Evolutionary conservation across 2,113 vertebrate genomes (phyloP).

Genomic region (Paramisgurnus dabryanus): DNA sequence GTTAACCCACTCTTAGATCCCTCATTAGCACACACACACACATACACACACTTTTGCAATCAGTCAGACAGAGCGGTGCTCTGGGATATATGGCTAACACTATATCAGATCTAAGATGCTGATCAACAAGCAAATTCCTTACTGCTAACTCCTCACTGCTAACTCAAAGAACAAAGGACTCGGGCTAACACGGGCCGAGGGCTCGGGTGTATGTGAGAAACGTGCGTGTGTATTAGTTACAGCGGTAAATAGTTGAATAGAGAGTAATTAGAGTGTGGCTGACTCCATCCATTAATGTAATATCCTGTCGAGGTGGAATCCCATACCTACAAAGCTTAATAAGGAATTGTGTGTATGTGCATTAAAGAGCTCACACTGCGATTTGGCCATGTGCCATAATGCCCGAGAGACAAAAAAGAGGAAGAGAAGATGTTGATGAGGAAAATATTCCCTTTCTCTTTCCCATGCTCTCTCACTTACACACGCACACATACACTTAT

Average conservation of each 20-base stretch:
- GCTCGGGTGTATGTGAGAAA: conserved; percentile 19
- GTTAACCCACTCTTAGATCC: conserved; percentile 47
- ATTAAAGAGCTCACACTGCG: conserved; percentile 55
- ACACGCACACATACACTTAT: conserved; percentile 6
- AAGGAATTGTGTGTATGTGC: conserved; percentile 51
- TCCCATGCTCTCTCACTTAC: conserved; percentile 21
- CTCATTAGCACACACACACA: conserved; percentile 48
- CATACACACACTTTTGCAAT: conserved; percentile 31
- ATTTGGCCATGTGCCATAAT: conserved; percentile 58
- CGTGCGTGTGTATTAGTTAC: conserved; percentile 48
- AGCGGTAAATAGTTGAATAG: conserved; percentile 29
- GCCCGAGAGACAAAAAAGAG: conserved; percentile 39
- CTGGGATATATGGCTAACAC: conserved; percentile 31
- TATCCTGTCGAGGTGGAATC: conserved; percentile 58
- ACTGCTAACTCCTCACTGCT: conserved; percentile 30
- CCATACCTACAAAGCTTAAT: conserved; percentile 55
- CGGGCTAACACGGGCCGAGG: not conserved
- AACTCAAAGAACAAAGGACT: conserved; percentile 31
- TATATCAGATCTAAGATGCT: conserved; percentile 41
- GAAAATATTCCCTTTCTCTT: conserved; percentile 29
- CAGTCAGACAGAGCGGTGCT: conserved; percentile 25
- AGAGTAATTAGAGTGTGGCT: conserved; percentile 46
- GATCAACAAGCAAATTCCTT: conserved; percentile 39
- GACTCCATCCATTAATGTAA: conserved; percentile 55
- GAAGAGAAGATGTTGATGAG: not conserved